These are phyloP conservation scores for Lutra lutra DNA, from an alignment of 2,797 vertebrate species.

Conservation along the genomic window DNA sequence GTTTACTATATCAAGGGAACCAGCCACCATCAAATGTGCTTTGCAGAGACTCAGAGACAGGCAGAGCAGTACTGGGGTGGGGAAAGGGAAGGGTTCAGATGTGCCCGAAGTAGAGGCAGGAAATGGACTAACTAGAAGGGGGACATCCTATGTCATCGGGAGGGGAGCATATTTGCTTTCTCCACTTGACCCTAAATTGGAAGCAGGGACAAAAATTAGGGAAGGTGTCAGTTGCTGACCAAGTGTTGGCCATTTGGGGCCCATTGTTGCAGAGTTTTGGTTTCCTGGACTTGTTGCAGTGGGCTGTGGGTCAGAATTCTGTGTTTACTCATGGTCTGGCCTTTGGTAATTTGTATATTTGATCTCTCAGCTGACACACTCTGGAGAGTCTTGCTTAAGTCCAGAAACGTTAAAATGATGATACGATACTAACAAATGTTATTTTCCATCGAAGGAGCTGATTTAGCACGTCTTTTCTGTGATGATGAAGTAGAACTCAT, in stretches of 20 bases:
- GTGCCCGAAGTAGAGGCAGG: background rate
- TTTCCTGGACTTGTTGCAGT: background rate
- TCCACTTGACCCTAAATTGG: background rate
- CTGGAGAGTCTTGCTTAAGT: background rate
- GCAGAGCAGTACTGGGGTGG: accelerated
- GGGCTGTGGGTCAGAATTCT: background rate
- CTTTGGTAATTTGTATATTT: background rate
- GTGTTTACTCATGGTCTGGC: background rate
- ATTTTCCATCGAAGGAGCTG: background rate
- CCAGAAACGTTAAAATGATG: background rate
- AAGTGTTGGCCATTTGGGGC: background rate
- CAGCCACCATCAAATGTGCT: no score
- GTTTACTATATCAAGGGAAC: background rate
- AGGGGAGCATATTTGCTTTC: background rate
- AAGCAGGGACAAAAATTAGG: background rate
- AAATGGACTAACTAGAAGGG: background rate
- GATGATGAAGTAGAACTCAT: background rate
- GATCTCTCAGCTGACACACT: background rate
- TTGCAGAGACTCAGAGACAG: background rate
- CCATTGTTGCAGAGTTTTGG: background rate
- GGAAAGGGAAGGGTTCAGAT: background rate
- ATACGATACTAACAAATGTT: background rate
- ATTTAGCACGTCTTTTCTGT: background rate
- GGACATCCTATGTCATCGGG: accelerated
- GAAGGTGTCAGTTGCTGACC: background rate